phyloP scores from a whole-genome alignment of 2,797 vertebrate genomes.

The Tragopan temminckii region DNA sequence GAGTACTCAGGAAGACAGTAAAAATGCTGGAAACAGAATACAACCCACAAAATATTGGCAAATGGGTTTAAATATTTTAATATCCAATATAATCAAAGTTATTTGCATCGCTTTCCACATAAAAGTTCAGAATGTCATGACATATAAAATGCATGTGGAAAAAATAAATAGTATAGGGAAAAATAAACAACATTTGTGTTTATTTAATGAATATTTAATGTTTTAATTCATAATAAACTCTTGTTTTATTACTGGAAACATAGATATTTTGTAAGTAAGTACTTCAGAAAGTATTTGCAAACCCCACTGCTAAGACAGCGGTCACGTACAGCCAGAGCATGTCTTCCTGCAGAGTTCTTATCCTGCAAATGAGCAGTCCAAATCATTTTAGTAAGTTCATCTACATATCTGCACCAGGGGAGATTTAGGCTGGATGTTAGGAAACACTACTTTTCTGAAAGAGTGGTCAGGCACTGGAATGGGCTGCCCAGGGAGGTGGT shows the following conservation, averaged over 20 bases:
- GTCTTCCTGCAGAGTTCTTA: neutral
- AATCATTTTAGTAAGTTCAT: neutral
- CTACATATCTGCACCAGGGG: neutral
- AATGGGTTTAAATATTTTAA: neutral
- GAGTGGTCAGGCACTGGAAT: no score
- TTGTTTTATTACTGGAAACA: neutral
- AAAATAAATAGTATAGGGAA: neutral
- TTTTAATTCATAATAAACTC: neutral
- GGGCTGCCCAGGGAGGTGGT: no score
- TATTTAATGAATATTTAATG: neutral
- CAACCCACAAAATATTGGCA: neutral
- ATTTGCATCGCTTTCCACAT: neutral
- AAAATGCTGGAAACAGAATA: slow-evolving; percentile 20
- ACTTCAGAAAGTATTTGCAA: neutral
- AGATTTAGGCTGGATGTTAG: no score
- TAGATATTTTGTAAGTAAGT: neutral
- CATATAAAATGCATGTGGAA: neutral
- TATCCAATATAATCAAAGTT: slow-evolving; percentile 7
- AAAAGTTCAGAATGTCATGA: neutral
- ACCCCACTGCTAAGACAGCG: neutral
- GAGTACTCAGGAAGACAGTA: slow-evolving; percentile 17
- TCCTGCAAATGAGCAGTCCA: neutral
- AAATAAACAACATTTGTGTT: neutral
- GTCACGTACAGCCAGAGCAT: neutral
- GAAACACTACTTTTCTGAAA: no score